Percentiles rank a stretch among this genome's conserved stretches.
These are phyloP conservation scores for human (Homo sapiens) DNA, from an alignment of 2,113 vertebrate genomes.

Conservation along the genomic window DNA sequence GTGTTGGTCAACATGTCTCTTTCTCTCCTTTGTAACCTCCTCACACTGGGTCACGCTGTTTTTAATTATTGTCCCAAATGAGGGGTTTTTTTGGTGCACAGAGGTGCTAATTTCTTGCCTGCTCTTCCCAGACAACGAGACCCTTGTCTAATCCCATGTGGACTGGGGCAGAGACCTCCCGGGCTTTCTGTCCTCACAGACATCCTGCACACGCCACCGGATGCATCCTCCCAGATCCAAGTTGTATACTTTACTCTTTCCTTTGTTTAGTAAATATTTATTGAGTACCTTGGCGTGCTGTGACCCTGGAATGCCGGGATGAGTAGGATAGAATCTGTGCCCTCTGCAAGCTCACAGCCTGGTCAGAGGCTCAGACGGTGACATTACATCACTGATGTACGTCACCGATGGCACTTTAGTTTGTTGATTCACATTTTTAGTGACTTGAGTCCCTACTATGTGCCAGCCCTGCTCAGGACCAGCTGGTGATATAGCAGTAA, in stretches of 20 bases:
- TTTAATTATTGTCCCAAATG: background rate
- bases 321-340: background rate
- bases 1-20: fast-evolving
- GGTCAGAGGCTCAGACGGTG: background rate
- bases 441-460: background rate
- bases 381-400: fast-evolving
- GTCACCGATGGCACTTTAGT: too few species aligned
- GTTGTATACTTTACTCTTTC: background rate
- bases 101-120: background rate
- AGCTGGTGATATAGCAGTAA: background rate
- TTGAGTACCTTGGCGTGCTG: background rate
- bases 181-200: fast-evolving
- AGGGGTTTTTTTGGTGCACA: background rate
- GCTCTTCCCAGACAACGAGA: background rate
- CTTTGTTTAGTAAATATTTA: background rate
- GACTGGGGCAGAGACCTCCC: background rate
- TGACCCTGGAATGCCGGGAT: background rate
- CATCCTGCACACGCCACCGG: fast-evolving
- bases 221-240: background rate
- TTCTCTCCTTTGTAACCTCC: background rate
- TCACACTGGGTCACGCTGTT: background rate
- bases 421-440: background rate
- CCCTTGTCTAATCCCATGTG: background rate
- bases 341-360: background rate
- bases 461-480: background rate